Base-by-base conservation (phyloP, 2,113 vertebrate genomes). In the Malurus alboscapulatus region DNA sequence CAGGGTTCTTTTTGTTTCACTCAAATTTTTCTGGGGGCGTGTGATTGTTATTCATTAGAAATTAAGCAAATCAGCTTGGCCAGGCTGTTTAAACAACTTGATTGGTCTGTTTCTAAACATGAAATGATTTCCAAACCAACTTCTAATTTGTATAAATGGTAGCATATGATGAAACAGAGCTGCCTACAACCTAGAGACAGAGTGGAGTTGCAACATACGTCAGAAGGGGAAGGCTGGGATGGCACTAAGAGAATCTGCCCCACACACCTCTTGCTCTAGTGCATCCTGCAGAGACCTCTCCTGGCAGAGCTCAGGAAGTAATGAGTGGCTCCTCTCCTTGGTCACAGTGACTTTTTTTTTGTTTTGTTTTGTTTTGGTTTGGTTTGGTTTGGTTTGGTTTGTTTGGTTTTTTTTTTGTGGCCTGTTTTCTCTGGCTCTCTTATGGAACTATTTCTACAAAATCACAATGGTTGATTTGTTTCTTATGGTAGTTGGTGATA, bases 281-380 rank as follows among this genome's bases (percentile, higher is more conserved):
- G 95, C 48, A 53, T 93, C 66, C 94, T 95, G 86, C 80, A 96
- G 97, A 97, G 96, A 97, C 96, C 93, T 93, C 96, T 97, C 68
- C 96, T 96, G 97, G 95, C 59, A 65, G 63, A 95, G 75, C n/a
- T 61, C 47, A 44, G 87, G 47, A 90, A 74, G 42, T 65, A 36
- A 26, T 2, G 5, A 14, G 25, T 36, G 7, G 61, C 25, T 69
- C 59, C 53, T 26, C 45, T 17, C 48, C 26, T 54, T 48, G 71
- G 25, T 42, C 36, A 9, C 1, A 0, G 19, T 4, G 18, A 13
- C 30, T 14, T 2, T 4, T 6, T 6, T 2, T 36, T 36, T 9
- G 8, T 34, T 14, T 10, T 47, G 16, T 4, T 17, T 34, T 34
- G 34, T 34, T 34, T 34, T 34, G 34, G 34, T 34, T 34, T 34